phyloP scores from a whole-genome alignment of 1,140 invertebrate genomes.

The Dinothrombium tinctorium region DNA sequence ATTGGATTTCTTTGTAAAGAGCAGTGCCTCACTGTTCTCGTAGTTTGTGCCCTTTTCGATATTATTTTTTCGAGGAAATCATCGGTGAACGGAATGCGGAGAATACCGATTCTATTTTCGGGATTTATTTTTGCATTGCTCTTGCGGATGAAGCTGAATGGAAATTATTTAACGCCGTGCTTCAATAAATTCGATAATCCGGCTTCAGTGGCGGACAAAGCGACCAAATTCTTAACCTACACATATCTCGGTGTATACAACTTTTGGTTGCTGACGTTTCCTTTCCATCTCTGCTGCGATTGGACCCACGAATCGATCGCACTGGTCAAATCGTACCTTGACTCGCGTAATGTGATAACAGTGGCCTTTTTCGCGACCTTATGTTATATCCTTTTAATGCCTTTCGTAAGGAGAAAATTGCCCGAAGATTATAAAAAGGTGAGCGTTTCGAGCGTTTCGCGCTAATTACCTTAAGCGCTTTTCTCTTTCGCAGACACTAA shows the following conservation, averaged over 20 bases:
- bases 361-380: not conserved
- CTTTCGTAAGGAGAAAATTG: not conserved
- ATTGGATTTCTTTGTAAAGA: too few relatives aligned
- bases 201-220: constrained; percentile 19
- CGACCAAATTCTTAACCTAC: constrained; percentile 40
- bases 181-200: constrained; percentile 19
- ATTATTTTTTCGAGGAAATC: too few relatives aligned
- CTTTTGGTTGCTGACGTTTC: constrained; percentile 49
- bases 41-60: too few relatives aligned
- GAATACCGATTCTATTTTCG: too few relatives aligned
- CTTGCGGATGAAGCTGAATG: too few relatives aligned
- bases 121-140: too few relatives aligned
- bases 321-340: constrained; percentile 39
- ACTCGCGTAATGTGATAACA: constrained; percentile 21
- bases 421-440: not conserved
- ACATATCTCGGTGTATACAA: constrained; percentile 62
- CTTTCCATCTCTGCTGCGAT: constrained; percentile 60
- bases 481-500: constrained; percentile 33
- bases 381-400: not conserved
- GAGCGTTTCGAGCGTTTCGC: not conserved
- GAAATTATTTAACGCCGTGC: too few relatives aligned
- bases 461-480: not conserved
- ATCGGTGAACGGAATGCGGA: too few relatives aligned
- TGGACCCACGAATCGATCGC: constrained; percentile 84
- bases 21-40: too few relatives aligned